Evolutionary conservation across 2,888 invertebrate species (phyloP).

Genomic region (Pollenia labialis): DNA sequence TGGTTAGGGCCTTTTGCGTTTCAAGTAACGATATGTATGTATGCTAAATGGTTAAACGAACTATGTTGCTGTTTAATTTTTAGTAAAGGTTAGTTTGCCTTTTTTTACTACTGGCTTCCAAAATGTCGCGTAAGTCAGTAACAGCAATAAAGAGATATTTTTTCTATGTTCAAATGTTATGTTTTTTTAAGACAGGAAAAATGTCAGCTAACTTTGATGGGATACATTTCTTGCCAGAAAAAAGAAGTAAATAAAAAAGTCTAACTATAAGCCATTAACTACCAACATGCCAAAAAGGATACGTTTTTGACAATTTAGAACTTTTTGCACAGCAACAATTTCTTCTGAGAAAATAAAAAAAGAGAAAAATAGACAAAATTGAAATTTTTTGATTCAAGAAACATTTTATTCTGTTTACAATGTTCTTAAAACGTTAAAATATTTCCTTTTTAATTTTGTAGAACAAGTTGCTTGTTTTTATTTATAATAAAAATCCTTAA

Average conservation of each 20-base stretch:
- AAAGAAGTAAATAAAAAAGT: slow-evolving; percentile 11
- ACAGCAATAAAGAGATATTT: background rate
- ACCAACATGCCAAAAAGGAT: slow-evolving; percentile 34
- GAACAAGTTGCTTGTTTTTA: no score
- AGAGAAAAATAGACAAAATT: background rate
- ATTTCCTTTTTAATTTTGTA: no score
- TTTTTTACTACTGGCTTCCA: no score
- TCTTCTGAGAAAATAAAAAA: background rate
- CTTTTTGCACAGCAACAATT: background rate
- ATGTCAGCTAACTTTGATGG: slow-evolving; percentile 51
- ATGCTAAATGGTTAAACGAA: no score
- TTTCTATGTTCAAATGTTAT: background rate
- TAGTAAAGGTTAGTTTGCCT: no score
- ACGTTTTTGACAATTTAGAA: slow-evolving; percentile 41
- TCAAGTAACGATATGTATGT: no score
- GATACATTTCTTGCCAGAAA: slow-evolving; percentile 2
- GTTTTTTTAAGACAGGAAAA: slow-evolving; percentile 25
- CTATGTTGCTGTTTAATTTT: no score
- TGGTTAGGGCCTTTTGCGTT: no score
- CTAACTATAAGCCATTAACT: slow-evolving; percentile 28
- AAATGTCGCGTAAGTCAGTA: background rate
- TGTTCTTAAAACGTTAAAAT: no score
- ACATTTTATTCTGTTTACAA: no score
- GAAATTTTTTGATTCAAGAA: background rate
- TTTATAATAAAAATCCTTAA: no score